phyloP scores from a whole-genome alignment of 2,888 invertebrate genomes.

The Leptinotarsa haldemani region DNA sequence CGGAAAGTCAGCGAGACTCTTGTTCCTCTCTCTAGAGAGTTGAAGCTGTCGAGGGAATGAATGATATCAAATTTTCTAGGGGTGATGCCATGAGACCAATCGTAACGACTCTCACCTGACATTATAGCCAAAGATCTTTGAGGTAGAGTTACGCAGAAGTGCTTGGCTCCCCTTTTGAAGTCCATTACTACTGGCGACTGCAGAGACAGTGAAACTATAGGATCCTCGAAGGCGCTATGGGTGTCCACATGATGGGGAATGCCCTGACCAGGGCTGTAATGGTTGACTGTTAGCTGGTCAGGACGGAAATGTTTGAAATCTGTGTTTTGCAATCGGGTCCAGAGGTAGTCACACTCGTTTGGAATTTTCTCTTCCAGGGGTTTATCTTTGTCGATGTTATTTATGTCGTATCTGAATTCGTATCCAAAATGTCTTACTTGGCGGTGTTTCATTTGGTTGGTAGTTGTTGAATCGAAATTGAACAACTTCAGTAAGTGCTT shows the following conservation, averaged over 20 bases:
- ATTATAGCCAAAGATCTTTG: slow-evolving; percentile 82
- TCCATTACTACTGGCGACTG: slow-evolving; percentile 90
- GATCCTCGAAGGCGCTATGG: slow-evolving; percentile 92
- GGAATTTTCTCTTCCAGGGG: slow-evolving; percentile 81
- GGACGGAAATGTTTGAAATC: slow-evolving; percentile 68
- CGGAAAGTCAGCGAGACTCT: slow-evolving; percentile 92
- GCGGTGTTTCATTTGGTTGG: slow-evolving; percentile 77
- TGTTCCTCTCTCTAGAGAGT: slow-evolving; percentile 67
- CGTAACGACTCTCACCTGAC: slow-evolving; percentile 77
- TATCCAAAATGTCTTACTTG: slow-evolving; percentile 92
- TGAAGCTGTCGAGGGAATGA: slow-evolving; percentile 68
- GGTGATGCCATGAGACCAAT: slow-evolving; percentile 90
- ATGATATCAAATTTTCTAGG: slow-evolving; percentile 84
- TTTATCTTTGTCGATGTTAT: slow-evolving; percentile 81
- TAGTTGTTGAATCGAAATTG: slow-evolving; percentile 69
- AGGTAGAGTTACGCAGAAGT: slow-evolving; percentile 75
- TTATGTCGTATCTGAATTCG: slow-evolving; percentile 89
- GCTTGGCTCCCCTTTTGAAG: slow-evolving; percentile 76
- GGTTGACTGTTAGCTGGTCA: slow-evolving; percentile 88
- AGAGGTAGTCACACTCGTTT: slow-evolving; percentile 74
- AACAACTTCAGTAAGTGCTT: slow-evolving; percentile 67
- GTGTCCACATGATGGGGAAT: slow-evolving; percentile 97
- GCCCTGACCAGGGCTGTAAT: slow-evolving; percentile 88
- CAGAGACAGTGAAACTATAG: slow-evolving; percentile 88
- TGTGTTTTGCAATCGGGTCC: slow-evolving; percentile 68